Conservation (phyloP, 2,888 invertebrate species). For the Cremastinae sp. region DNA sequence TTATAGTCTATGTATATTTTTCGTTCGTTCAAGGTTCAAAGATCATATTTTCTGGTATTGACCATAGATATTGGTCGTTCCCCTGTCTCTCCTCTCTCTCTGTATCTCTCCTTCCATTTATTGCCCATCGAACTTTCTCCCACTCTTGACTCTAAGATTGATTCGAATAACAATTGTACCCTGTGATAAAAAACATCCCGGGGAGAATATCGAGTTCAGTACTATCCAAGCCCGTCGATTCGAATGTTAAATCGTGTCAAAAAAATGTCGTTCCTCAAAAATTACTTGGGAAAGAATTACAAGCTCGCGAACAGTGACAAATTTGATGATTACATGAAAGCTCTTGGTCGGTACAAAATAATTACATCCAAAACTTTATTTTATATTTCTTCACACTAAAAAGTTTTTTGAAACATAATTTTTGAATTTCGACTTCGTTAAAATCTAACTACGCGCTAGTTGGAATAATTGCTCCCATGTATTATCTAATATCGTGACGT, state of each 20-base stretch:
- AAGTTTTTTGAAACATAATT: no score
- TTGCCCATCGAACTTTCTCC: conserved; percentile 3
- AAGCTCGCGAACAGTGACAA: conserved; percentile 90
- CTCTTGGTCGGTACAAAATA: conserved; percentile 90
- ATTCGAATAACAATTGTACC: conserved; percentile 19
- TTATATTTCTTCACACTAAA: no score
- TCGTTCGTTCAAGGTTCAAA: conserved; percentile 49
- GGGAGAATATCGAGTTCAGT: conserved; percentile 15
- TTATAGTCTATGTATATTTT: neutral
- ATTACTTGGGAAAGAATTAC: conserved; percentile 88
- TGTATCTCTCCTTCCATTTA: neutral
- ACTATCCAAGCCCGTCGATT: neutral
- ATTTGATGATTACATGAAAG: conserved; percentile 95
- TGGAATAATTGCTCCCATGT: no score
- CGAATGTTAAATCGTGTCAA: neutral
- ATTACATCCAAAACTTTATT: no score
- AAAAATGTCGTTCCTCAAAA: conserved; percentile 56
- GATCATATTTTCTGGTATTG: conserved; percentile 31
- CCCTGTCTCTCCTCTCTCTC: conserved; percentile 20
- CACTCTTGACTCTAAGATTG: neutral
- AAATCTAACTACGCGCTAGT: no score
- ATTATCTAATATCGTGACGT: no score
- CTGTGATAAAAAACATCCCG: conserved; percentile 22
- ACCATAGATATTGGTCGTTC: conserved; percentile 1
- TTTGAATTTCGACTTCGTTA: no score